These are phyloP conservation scores for Caloenas nicobarica DNA, from an alignment of 2,113 vertebrate species.

Conservation along the genomic window DNA sequence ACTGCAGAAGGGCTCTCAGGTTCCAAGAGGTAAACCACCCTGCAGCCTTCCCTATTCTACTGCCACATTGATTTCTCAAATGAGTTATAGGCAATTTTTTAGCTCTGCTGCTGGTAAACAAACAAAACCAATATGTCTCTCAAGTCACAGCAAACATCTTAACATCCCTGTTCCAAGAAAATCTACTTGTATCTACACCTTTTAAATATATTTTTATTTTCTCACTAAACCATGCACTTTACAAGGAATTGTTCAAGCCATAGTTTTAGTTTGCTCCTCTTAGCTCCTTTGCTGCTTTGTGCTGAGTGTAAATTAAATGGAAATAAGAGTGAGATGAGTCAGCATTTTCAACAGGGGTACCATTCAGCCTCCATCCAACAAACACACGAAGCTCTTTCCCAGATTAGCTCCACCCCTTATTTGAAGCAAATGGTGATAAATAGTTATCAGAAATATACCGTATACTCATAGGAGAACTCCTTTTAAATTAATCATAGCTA, in stretches of 20 bases:
- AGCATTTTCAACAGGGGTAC: not conserved
- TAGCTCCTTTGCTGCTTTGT: not conserved
- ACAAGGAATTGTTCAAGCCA: not conserved
- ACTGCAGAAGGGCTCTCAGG: not conserved
- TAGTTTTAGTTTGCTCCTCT: not conserved
- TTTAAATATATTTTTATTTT: not conserved
- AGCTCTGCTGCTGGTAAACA: not conserved
- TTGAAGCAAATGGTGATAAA: slow-evolving; percentile 6
- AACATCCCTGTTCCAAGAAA: not conserved
- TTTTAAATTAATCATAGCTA: slow-evolving; percentile 8
- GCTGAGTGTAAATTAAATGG: not conserved
- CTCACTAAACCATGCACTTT: not conserved
- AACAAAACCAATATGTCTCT: not conserved
- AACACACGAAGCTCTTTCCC: not conserved
- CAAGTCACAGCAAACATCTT: not conserved
- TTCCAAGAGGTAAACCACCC: not conserved
- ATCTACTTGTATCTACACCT: not conserved
- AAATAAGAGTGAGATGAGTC: not conserved
- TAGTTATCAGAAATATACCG: not conserved
- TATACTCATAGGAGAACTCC: not conserved
- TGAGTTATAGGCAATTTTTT: not conserved
- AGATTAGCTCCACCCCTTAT: slow-evolving; percentile 2
- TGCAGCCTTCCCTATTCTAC: not conserved
- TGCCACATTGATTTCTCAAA: fast-evolving
- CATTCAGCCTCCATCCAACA: not conserved